phyloP scores from a whole-genome alignment of 2,113 vertebrate genomes.

The Glareola pratincola region DNA sequence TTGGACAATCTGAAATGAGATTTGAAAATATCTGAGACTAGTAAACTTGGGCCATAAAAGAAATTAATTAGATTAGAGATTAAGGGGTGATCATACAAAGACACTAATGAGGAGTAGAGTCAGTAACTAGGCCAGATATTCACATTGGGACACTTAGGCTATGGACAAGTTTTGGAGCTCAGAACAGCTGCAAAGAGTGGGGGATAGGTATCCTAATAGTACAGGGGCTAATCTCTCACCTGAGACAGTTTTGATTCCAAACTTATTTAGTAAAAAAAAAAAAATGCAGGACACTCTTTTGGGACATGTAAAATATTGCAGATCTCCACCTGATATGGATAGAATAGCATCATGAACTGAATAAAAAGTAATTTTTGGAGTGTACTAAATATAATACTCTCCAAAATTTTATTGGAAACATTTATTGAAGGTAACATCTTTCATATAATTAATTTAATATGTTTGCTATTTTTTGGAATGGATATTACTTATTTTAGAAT shows the following conservation, averaged over 20 bases:
- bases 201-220: neutral
- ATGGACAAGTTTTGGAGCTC: neutral
- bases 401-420: neutral
- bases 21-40: constrained; percentile 19
- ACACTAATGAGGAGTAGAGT: constrained; percentile 32
- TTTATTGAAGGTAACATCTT: neutral
- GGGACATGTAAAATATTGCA: neutral
- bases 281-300: neutral
- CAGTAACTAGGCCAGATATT: constrained; percentile 61
- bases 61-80: constrained; percentile 66
- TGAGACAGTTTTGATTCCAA: neutral
- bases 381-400: neutral
- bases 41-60: neutral
- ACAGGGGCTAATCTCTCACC: neutral
- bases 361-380: neutral
- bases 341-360: neutral
- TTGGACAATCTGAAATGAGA: neutral
- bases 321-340: neutral
- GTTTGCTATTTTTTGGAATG: neutral
- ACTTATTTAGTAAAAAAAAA: neutral
- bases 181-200: neutral
- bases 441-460: neutral
- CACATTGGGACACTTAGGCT: constrained; percentile 6
- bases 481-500: neutral
- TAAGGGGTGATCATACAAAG: constrained; percentile 3